Conservation (phyloP, 2,797 vertebrate genomes). For the Neosilurus mollespiculum region DNA sequence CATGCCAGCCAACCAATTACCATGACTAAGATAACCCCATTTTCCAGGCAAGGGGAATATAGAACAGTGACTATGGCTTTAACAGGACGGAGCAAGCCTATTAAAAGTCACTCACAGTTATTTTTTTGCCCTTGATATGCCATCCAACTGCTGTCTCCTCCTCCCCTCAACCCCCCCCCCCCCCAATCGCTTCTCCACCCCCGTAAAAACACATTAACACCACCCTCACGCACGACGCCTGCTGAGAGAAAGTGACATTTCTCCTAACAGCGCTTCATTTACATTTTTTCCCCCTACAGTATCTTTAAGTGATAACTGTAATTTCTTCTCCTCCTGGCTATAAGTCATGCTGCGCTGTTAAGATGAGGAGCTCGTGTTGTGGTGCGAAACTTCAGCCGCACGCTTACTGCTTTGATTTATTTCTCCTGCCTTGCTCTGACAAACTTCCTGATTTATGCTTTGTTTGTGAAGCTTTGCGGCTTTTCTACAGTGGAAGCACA, state of each 20-base stretch:
- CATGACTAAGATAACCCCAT: constrained; percentile 80
- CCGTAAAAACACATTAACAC: constrained; percentile 54
- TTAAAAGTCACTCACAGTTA: constrained; percentile 70
- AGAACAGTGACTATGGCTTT: constrained; percentile 65
- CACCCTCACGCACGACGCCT: constrained; percentile 45
- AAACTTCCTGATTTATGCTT: constrained; percentile 71
- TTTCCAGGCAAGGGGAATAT: constrained; percentile 58
- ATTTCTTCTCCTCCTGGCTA: constrained; percentile 66
- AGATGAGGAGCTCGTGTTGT: constrained; percentile 72
- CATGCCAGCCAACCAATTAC: constrained; percentile 80
- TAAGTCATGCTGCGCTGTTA: constrained; percentile 61
- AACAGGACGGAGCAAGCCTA: constrained; percentile 54
- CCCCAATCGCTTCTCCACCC: constrained; percentile 40
- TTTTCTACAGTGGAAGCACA: constrained; percentile 35
- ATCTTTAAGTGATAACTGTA: constrained; percentile 78
- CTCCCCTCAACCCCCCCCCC: neutral
- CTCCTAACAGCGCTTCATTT: constrained; percentile 72
- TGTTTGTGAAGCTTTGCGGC: constrained; percentile 60
- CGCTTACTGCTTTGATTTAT: constrained; percentile 73
- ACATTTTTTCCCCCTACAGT: constrained; percentile 67
- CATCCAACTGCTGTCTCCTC: constrained; percentile 35
- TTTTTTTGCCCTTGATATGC: constrained; percentile 60
- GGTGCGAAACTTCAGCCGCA: constrained; percentile 67
- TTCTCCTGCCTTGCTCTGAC: constrained; percentile 62
- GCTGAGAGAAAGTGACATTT: constrained; percentile 65